Percentiles rank a stretch among this genome's conserved stretches.
These are phyloP conservation scores for Brachionus paranguensis DNA, from an alignment of 1,140 invertebrate species.

Conservation along the genomic window DNA sequence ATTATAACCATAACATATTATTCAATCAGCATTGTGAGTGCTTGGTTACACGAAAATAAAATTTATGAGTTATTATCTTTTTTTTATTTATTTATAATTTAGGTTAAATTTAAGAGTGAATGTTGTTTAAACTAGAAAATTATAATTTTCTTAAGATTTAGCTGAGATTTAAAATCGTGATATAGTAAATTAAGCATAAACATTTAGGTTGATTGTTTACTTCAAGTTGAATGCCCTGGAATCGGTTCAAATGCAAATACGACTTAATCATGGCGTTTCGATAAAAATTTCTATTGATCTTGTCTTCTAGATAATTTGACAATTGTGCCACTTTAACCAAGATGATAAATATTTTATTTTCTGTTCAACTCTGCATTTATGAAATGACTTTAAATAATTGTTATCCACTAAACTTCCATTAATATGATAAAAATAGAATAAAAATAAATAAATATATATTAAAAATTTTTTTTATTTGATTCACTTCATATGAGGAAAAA, in stretches of 20 bases:
- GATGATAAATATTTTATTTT: too few relatives aligned
- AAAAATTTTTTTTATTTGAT: too few relatives aligned
- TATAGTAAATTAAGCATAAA: slow-evolving; percentile 12
- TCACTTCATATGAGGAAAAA: too few relatives aligned
- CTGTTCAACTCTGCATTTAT: too few relatives aligned
- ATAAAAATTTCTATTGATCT: not conserved
- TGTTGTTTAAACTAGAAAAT: slow-evolving; percentile 5
- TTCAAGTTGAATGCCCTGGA: not conserved
- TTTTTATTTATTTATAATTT: not conserved
- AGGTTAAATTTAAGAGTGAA: not conserved
- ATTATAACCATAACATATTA: slow-evolving; percentile 22
- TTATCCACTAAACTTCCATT: too few relatives aligned
- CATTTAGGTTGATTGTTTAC: not conserved
- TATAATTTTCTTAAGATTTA: not conserved
- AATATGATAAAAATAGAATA: too few relatives aligned
- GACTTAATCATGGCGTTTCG: not conserved
- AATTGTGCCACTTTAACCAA: not conserved
- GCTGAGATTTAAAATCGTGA: not conserved
- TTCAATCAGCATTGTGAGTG: not conserved
- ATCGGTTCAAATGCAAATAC: not conserved
- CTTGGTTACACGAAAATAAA: not conserved
- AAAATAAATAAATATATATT: too few relatives aligned
- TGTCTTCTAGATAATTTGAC: not conserved
- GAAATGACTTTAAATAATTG: too few relatives aligned
- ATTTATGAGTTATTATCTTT: not conserved